phyloP scores from a whole-genome alignment of 2,113 vertebrate species.

The Oriolus oriolus region DNA sequence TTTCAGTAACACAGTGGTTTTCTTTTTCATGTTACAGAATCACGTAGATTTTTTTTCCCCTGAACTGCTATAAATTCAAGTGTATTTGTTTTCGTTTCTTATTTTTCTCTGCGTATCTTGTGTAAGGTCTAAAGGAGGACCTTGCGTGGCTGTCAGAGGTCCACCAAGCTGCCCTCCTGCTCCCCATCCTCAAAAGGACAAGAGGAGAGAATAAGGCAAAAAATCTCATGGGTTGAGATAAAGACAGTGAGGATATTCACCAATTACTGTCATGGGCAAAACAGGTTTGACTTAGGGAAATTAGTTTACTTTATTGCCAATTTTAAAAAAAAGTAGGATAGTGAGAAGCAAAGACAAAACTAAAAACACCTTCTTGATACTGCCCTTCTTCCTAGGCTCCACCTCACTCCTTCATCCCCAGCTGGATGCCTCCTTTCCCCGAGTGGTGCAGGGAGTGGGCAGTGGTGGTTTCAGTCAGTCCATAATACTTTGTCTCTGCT shows the following conservation, averaged over 20 bases:
- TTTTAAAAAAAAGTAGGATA: too few species aligned
- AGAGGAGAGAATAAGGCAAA: not conserved
- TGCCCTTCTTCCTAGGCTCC: not conserved
- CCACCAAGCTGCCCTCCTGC: not conserved
- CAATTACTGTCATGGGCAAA: not conserved
- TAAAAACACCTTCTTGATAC: not conserved
- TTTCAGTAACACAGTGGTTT: not conserved
- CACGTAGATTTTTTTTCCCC: not conserved
- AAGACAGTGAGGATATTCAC: not conserved
- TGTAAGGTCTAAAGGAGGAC: not conserved
- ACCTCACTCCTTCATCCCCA: not conserved
- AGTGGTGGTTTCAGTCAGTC: not conserved
- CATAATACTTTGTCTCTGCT: not conserved
- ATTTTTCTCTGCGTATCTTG: not conserved
- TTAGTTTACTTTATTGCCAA: not conserved
- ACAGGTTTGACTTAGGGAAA: not conserved
- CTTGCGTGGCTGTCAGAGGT: not conserved
- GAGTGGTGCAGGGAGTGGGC: too few species aligned
- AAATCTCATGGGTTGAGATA: not conserved
- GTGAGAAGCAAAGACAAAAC: not conserved
- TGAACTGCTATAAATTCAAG: not conserved
- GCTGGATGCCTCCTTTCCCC: not conserved
- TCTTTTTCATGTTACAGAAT: not conserved
- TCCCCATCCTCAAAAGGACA: not conserved
- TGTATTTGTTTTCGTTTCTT: not conserved